Base-by-base conservation (phyloP, 2,113 vertebrate species). In the Caranx ignobilis region DNA sequence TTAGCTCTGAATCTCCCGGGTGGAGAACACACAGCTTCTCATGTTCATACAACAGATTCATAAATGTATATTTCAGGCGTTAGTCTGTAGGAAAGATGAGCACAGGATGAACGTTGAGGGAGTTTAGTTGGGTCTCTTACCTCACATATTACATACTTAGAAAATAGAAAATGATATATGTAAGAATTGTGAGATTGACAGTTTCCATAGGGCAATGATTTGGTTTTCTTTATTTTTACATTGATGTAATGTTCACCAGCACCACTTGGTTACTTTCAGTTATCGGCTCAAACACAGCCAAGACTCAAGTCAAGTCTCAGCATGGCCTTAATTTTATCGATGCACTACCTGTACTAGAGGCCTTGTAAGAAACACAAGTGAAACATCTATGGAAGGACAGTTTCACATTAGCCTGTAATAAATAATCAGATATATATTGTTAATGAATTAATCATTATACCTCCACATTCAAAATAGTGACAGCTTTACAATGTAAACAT, bases 101-200 rank as follows among this genome's bases (percentile, higher is more conserved):
- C 50, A 61, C 11, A 75, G 47, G 12, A 68, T 34, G 39, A 32
- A 41, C 35, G 26, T 65, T 5, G 2, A 67, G 47, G 79, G 10
- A 66, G 72, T 56, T 71, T 50, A 69, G 71, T 54, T 64, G 26
- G 26, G 41, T 75, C 39, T 83, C 57, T 82, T 89, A 88, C 81
- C 82, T 89, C 79, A 81, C 64, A 57, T 82, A 72, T 73, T 65
- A 80, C 64, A 72, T 62, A 31, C 21, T 12, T 65, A 21, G 48
- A 26, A 19, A 68, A 64, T 65, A 21, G 48, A 26, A 19, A 68
- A 64, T n/a, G 74, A 69, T 72, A 63, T 59, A 72, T 82, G n/a
- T 41, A 31, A 32, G 55, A 71, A 21, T 47, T 61, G 15, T 41
- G 34, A 76, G 39, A 55, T 70, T 55, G 31, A 63, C 5, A n/a